These are phyloP conservation scores for Cantharis rufa DNA, from an alignment of 2,888 invertebrate genomes.

Conservation along the genomic window DNA sequence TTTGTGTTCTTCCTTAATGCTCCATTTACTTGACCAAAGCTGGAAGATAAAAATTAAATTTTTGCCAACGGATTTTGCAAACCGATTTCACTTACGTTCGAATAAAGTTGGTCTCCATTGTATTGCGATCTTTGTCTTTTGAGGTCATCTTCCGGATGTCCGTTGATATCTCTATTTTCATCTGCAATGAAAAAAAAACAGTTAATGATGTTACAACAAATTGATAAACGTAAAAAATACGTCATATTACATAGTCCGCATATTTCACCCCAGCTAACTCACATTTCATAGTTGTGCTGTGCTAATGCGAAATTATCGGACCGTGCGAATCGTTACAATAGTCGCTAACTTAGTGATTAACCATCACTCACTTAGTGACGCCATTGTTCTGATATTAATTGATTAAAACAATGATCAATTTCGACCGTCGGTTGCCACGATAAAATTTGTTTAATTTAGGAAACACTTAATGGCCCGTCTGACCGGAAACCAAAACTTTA, in stretches of 20 bases:
- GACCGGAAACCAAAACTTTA: conserved; percentile 47
- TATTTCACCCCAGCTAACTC: conserved; percentile 38
- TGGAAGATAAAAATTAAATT: conserved; percentile 47
- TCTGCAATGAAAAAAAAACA: conserved; percentile 61
- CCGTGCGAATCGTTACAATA: conserved; percentile 36
- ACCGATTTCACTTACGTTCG: conserved; percentile 71
- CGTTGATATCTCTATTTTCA: conserved; percentile 86
- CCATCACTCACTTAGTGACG: conserved; percentile 43
- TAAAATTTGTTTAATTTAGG: conserved; percentile 12
- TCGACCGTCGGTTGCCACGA: conserved; percentile 7
- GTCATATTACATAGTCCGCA: conserved; percentile 34
- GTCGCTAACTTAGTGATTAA: conserved; percentile 43
- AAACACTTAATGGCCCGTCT: conserved; percentile 31
- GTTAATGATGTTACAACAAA: conserved; percentile 11
- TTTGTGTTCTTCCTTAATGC: conserved; percentile 89
- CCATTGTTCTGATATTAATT: conserved; percentile 43
- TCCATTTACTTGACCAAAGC: conserved; percentile 89
- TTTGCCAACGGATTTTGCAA: neutral
- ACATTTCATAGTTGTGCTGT: conserved; percentile 37
- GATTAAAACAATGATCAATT: conserved; percentile 33
- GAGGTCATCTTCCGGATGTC: conserved; percentile 84
- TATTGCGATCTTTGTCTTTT: conserved; percentile 87
- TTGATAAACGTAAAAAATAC: conserved; percentile 22
- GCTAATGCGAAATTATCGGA: conserved; percentile 36
- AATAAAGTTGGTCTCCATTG: conserved; percentile 87